Evolutionary conservation across 2,797 vertebrate species (phyloP).

Genomic region (Sebastiscus albofasciatus): DNA sequence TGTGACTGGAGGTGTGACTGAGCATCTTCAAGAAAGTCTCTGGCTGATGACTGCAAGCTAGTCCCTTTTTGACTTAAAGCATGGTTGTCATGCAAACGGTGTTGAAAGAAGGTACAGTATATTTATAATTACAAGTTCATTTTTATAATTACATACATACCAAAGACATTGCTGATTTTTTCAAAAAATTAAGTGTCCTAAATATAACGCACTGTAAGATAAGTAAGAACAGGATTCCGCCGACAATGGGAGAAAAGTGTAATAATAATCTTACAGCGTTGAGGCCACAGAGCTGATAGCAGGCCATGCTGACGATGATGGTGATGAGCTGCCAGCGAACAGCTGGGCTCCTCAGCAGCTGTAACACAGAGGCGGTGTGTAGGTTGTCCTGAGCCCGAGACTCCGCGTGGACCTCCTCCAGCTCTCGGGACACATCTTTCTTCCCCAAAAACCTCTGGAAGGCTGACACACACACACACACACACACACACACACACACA

Average conservation of each 20-base stretch:
- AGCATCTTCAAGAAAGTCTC: background rate
- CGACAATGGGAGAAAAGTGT: background rate
- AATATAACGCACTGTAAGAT: background rate
- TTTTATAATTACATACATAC: too few species aligned
- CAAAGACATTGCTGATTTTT: too few species aligned
- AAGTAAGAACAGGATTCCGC: background rate
- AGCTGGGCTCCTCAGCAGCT: constrained; percentile 81
- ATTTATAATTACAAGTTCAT: too few species aligned
- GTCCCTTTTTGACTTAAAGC: too few species aligned
- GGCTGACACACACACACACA: constrained; percentile 77
- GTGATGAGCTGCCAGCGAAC: constrained; percentile 92
- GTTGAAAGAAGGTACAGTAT: background rate
- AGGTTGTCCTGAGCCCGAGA: constrained; percentile 82
- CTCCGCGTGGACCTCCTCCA: constrained; percentile 89
- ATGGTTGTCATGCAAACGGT: background rate
- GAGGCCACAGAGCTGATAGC: constrained; percentile 95
- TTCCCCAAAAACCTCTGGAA: constrained; percentile 92
- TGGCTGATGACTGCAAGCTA: too few species aligned
- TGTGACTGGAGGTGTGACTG: background rate
- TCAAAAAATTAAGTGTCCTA: background rate
- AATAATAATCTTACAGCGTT: constrained; percentile 87
- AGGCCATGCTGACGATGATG: constrained; percentile 88
- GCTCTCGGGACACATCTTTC: constrained; percentile 86
- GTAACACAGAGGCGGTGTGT: constrained; percentile 74
- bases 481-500: constrained; percentile 11